Base-by-base conservation (phyloP, 1,140 invertebrate genomes). In the Heterodera carotae region DNA sequence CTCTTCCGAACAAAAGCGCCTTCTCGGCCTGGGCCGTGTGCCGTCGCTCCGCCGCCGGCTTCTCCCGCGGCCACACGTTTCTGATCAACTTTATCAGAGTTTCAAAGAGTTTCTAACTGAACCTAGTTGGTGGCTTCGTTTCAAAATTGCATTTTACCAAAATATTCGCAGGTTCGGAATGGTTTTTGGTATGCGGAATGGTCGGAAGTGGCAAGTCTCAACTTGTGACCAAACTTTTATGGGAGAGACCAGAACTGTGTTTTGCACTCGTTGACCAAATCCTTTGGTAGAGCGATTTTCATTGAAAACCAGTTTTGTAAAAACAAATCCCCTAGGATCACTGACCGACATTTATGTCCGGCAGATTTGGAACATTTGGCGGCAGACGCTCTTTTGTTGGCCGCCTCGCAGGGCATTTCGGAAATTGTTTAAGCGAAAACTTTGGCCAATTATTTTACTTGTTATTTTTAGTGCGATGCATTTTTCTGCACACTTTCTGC, bases 181-280 rank as follows among this genome's bases (percentile, higher is more conserved):
- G 72, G 72, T 62, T 74, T 62, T 62, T 74, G 39, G 64, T 74
- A 25, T 34, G 8, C 39, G 72, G 72, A 29, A 64, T 74, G 72
- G 39, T 56, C 36, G 72, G 72, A 4, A 29, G 2, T 62, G 72
- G 72, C 22, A 74, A 74, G 39, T 62, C 72, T 36, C 18, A 74
- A 43, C 64, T 74, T 27, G 34, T 74, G 25, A 62, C 59, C 64
- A 29, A 43, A 22, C 4, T 74, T 39, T 36, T 74, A 1, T 74
- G 72, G 72, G 72, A 74, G 34, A 27, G 64, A 8, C 72, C 72
- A 8, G 72, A 74, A 64, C 10, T 74, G 39, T 62, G 27, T 10
- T 64, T 74, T n/a, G 72, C 53, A 29, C 33, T 74, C 59, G 43
- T 74, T 36, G 72, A 74, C 39, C 56, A 27, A 3, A 25, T 74